These are phyloP conservation scores for Mya arenaria DNA, from an alignment of 1,140 invertebrate genomes.

Conservation along the genomic window DNA sequence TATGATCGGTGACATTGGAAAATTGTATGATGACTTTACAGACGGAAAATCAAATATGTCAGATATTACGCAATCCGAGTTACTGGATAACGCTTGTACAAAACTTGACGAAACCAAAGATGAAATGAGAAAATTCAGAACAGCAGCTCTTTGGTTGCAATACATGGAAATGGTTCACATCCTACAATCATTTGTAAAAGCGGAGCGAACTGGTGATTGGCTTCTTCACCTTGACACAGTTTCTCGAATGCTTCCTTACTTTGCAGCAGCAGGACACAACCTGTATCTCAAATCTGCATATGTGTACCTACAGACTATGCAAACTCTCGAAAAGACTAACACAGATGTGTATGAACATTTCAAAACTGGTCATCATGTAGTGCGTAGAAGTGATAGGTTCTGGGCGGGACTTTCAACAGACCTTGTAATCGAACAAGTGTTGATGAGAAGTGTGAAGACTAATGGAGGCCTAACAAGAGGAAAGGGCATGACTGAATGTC, in stretches of 20 bases:
- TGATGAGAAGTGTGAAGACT: constrained; percentile 69
- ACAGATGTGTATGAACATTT: constrained; percentile 68
- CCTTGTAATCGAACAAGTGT: constrained; percentile 72
- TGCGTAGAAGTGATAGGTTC: constrained; percentile 74
- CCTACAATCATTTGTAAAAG: constrained; percentile 53
- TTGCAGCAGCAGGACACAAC: constrained; percentile 81
- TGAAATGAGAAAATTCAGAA: background rate
- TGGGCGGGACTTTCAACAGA: constrained; percentile 80
- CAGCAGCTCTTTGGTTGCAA: constrained; percentile 54
- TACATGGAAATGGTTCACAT: constrained; percentile 63
- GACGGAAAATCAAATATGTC: too few species aligned
- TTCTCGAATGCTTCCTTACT: constrained; percentile 78
- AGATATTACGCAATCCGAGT: too few species aligned
- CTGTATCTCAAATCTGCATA: constrained; percentile 81
- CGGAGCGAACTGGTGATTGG: constrained; percentile 69
- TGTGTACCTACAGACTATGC: constrained; percentile 82
- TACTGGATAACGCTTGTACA: too few species aligned
- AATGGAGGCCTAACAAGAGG: constrained; percentile 61
- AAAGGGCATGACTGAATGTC: constrained; percentile 60
- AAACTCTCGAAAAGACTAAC: constrained; percentile 61
- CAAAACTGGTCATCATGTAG: constrained; percentile 56
- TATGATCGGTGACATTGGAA: too few species aligned
- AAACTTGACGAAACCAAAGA: too few species aligned
- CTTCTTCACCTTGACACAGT: constrained; percentile 58
- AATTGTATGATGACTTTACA: too few species aligned